Base-by-base conservation (phyloP, 2,113 vertebrate species). In the Suncus etruscus region DNA sequence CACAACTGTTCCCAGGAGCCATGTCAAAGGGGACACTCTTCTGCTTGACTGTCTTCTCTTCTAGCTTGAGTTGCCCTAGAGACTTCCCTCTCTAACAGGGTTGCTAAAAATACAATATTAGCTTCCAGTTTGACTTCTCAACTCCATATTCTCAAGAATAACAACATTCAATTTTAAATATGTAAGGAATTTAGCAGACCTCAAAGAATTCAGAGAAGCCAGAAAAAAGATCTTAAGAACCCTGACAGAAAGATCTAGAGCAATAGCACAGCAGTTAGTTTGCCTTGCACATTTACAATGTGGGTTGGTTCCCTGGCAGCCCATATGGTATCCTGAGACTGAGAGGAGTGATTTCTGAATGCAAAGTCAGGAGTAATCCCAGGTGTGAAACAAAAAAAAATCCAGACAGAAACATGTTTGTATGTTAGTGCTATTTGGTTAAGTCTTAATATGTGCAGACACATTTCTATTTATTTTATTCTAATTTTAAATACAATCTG, bases 1-100 rank as follows among this genome's bases (percentile, higher is more conserved):
- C 39, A 0, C 10, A 0, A 22, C 4, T 8, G 66, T 29, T 63
- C 14, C 63, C 1, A 27, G 47, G 14, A 12, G 2, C 1, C 2
- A 73, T 4, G 7, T 54, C 0, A 11, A 54, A 31, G 32, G 25
- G 15, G 4, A 6, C 6, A 74, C 50, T 20, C 22, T 51, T 8
- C 5, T 8, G 27, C 3, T 58, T 89, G 25, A 15, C 24, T 45
- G 1, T 63, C 48, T 24, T 86, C 18, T 8, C 3, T 31, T 32
- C 78, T 39, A n/a, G 6, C 4, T 70, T 48, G 3, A 76, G 73
- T 82, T 6, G 16, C 0, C 3, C 2, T 8, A 7, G 48, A 16
- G 18, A 47, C 8, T 51, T 6, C 6, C 25, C 9, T 31, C 54
- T 80, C 8, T 29, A 32, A 11, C 22, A 47, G 2, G 7, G 6